Evolutionary conservation across 2,888 invertebrate genomes (phyloP).

Genomic region (Monoplex corrugatus): DNA sequence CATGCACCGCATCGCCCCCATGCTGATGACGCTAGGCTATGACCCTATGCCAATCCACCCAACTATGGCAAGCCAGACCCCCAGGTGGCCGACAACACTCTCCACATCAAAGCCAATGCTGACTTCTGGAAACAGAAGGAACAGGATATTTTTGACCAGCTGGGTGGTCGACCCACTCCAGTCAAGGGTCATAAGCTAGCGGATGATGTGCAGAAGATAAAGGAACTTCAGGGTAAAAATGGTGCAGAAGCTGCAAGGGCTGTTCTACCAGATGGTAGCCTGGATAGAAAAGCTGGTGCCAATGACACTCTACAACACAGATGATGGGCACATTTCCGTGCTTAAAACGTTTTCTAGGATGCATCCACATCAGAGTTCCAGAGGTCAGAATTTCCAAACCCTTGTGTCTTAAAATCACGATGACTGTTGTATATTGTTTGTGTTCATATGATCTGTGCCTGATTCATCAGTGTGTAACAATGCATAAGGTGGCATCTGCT

Average conservation of each 20-base stretch:
- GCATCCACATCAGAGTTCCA: background rate
- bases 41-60: conserved; percentile 98
- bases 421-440: too few species aligned
- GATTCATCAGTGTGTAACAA: too few species aligned
- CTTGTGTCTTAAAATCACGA: background rate
- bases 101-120: conserved; percentile 80
- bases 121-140: conserved; percentile 78
- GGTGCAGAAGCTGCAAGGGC: background rate
- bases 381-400: conserved; percentile 26
- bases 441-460: too few species aligned
- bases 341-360: background rate
- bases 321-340: background rate
- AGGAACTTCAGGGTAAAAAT: background rate
- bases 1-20: conserved; percentile 95
- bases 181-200: background rate
- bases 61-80: conserved; percentile 92
- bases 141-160: conserved; percentile 64
- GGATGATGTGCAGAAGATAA: background rate
- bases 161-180: conserved; percentile 27
- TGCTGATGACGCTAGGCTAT: conserved; percentile 93
- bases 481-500: too few species aligned
- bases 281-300: background rate
- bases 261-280: background rate
- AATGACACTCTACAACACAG: background rate
- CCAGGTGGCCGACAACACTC: conserved; percentile 82